Conservation (phyloP, 2,113 vertebrate genomes). For the Pimephales promelas region DNA sequence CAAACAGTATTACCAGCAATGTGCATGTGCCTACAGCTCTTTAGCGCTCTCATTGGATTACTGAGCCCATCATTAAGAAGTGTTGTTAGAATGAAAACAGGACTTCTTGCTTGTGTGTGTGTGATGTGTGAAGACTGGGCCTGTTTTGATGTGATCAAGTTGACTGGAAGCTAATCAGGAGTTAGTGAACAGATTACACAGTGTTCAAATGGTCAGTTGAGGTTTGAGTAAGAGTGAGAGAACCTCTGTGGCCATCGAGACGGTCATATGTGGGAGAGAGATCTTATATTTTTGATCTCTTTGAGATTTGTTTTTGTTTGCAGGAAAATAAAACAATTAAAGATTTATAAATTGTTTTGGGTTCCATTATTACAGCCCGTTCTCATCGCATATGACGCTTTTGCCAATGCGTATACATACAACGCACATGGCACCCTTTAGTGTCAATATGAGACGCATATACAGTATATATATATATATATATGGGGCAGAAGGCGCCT, state of each 20-base stretch:
- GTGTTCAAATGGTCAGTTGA: background rate
- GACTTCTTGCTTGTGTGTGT: constrained; percentile 17
- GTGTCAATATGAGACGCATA: too few species aligned
- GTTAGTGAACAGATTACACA: constrained; percentile 18
- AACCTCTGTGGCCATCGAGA: background rate
- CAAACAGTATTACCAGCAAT: constrained; percentile 46
- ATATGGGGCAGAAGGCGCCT: too few species aligned
- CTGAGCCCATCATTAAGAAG: constrained; percentile 49
- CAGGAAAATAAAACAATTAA: background rate
- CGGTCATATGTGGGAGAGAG: background rate
- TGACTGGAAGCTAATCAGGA: constrained; percentile 29
- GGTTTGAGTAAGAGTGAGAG: background rate
- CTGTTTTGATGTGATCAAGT: constrained; percentile 31
- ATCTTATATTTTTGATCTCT: background rate
- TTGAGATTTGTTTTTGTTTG: background rate
- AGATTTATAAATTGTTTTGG: background rate
- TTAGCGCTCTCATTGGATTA: constrained; percentile 37
- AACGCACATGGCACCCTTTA: too few species aligned
- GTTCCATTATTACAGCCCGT: too few species aligned
- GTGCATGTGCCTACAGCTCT: constrained; percentile 25
- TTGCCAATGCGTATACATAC: too few species aligned
- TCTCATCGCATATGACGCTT: too few species aligned
- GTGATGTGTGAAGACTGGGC: background rate
- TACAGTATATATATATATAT: too few species aligned
- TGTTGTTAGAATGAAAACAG: constrained; percentile 52